Base-by-base conservation (phyloP, 2,113 vertebrate genomes). In the Cephalophus harveyi region DNA sequence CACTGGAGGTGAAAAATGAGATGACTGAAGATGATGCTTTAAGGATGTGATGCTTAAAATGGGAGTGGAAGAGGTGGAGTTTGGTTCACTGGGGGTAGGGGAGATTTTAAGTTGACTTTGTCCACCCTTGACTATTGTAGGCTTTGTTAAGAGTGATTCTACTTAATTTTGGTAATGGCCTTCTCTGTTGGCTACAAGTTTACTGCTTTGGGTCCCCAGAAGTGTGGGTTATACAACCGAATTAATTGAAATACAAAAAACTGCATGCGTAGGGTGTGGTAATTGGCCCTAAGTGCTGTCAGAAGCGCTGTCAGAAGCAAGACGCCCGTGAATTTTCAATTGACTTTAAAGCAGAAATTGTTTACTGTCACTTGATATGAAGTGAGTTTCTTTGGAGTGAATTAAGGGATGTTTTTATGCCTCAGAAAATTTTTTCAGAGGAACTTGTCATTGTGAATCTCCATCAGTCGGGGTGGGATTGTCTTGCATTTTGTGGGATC, bases 401-500 rank as follows among this genome's bases (percentile, higher is more conserved):
- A 94, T 89, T 97, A 88, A 89, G n/a, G 83, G 46, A 97, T 94
- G n/a, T 59, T 97, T 89, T 76, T 93, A 94, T 94, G 86, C 79
- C 64, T 92, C 85, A 92, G 85, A 94, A 97, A 97, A 97, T 91
- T 91, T 97, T 98, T 97, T 98, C 95, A 96, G 82, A 96, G 86
- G 93, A 64, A 91, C 89, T 96, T 98, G 96, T 97, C 92, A 74
- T 89, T 79, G 5, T 94, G 86, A 92, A 95, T 97, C 83, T 57
- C 54, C 94, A 74, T 91, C 91, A 93, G 0, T 91, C 55, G 74
- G 83, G 86, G 76, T 71, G 64, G 94, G 78, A 93, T 95, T 97
- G 62, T 93, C 89, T 84, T 97, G 71, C 82, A 40, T 95, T 97
- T 95, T 91, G 28, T 89, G 83, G 54, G 88, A n/a, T 97, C 89